Evolutionary conservation across 2,888 invertebrate species (phyloP), one percentile per base, ranked within the genome.

Genomic region (Drosophila cracens): DNA sequence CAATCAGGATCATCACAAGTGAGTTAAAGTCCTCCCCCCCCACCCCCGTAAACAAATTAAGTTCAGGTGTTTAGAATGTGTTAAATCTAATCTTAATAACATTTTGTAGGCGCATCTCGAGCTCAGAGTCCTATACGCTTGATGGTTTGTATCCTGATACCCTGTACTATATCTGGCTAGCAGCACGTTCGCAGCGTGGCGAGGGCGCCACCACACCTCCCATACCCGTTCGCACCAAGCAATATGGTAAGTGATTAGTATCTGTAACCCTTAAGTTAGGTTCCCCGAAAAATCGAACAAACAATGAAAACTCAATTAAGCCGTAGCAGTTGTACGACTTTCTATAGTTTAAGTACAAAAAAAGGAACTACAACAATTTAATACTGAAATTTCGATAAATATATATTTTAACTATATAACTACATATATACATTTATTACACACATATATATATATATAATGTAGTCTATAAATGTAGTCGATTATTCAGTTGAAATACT

Each of bases 191-290:
- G 21, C 96, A 97, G 90, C 94, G 97, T 79, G 99, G 99, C 16
- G 99, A 98, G 93, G 99, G 99, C 21, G 98, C 98, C 38, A 97
- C 98, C 64, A 99, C 99, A 21, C 98, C 98, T 46, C 97, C 98
- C 18, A 97, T 98, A 82, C 97, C 98, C 81, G 98, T 98, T 87
- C 96, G 97, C 94, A 99, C 99, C 61, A 98, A 98, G 94, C 98
- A 98, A 96, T 99, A 98, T 95, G 98, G 99, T 99, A 97, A 97
- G 98, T 94, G 48, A 51, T 54, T 46, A 54, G 31, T 29, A n/a
- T 13, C 18, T 52, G 33, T 31, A 66, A 54, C 62, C 48, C 53
- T 25, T 88, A 85, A 76, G 80, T 72, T 80, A 87, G 65, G 73
- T 66, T 31, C 56, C 57, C 57, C 16, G n/a, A 25, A 16, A 46